Conservation (phyloP, 1,140 invertebrate species). For the Aphelinus certus region DNA sequence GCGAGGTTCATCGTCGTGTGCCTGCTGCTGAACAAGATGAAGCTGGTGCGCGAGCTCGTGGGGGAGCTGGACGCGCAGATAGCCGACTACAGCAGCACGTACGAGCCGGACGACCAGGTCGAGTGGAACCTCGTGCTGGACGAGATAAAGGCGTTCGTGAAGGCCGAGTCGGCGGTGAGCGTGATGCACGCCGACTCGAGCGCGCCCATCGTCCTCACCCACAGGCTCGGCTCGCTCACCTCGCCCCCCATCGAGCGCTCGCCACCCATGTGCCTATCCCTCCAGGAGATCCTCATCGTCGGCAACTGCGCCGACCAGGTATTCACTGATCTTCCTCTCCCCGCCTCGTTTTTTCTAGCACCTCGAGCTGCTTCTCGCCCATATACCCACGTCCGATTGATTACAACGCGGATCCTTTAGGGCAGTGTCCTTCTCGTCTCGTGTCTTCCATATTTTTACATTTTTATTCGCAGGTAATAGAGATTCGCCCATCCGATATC, state of each 20-base stretch:
- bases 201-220: slow-evolving; percentile 79
- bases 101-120: slow-evolving; percentile 95
- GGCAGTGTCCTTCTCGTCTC: no score
- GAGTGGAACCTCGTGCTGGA: slow-evolving; percentile 95
- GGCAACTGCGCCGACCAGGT: slow-evolving; percentile 94
- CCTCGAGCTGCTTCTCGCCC: no score
- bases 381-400: no score
- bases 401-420: no score
- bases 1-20: slow-evolving; percentile 97
- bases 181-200: slow-evolving; percentile 88
- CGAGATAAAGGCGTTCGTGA: slow-evolving; percentile 95
- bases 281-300: slow-evolving; percentile 95
- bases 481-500: no score
- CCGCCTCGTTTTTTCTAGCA: no score
- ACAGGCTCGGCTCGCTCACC: slow-evolving; percentile 84
- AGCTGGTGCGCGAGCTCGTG: slow-evolving; percentile 90
- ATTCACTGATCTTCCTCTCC: background rate
- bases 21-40: slow-evolving; percentile 93
- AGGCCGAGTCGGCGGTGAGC: slow-evolving; percentile 88
- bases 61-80: slow-evolving; percentile 90
- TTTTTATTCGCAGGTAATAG: no score
- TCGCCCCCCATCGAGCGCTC: slow-evolving; percentile 89
- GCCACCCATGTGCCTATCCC: slow-evolving; percentile 83
- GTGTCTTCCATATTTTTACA: no score
- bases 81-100: slow-evolving; percentile 93